A percentile compares a stretch with the other conserved stretches of the same genome.
Evolutionary conservation across 2,888 invertebrate genomes (phyloP).

Genomic region (Malachius bipustulatus): DNA sequence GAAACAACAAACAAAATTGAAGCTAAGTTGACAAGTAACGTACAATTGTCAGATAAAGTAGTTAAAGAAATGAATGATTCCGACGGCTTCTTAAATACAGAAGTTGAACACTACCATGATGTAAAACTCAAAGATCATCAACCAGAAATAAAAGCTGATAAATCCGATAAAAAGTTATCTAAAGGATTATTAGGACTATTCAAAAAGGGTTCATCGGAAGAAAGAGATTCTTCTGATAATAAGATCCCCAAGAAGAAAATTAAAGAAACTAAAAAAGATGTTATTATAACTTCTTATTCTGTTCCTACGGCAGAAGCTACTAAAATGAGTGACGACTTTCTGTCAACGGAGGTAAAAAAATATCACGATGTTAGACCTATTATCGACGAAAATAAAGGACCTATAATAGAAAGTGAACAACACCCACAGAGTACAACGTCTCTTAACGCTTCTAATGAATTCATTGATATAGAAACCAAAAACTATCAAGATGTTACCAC

Average conservation of each 20-base stretch:
- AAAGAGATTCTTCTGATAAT: neutral
- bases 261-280: neutral
- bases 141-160: constrained; percentile 12
- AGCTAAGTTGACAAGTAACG: neutral
- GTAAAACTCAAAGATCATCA: constrained; percentile 9
- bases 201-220: too few species aligned
- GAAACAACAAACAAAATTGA: neutral
- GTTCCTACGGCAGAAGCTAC: constrained; percentile 9
- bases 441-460: neutral
- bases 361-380: constrained; percentile 20
- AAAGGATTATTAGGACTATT: neutral
- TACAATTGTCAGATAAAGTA: too few species aligned
- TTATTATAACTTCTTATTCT: neutral
- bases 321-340: constrained; percentile 17
- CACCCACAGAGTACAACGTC: neutral
- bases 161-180: constrained; percentile 12
- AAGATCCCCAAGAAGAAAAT: too few species aligned
- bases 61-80: neutral
- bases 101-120: constrained; percentile 17
- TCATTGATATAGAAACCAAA: neutral
- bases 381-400: neutral
- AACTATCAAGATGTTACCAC: neutral
- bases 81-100: neutral
- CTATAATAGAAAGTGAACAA: neutral
- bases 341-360: constrained; percentile 23